Conservation (phyloP, 2,797 vertebrate species). For the Sylvilagus floridanus region DNA sequence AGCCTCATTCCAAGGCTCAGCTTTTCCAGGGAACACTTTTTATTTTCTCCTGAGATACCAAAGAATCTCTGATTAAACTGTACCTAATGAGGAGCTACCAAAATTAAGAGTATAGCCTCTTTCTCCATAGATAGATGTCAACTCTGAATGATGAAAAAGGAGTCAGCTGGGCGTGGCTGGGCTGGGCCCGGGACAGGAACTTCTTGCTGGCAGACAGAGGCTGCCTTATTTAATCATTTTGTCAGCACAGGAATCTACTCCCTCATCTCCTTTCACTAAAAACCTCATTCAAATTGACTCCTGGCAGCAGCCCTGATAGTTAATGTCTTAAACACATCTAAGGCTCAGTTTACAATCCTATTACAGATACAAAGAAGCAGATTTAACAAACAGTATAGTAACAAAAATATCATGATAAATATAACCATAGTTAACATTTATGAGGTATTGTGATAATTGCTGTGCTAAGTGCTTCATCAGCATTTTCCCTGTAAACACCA, state of each 20-base stretch:
- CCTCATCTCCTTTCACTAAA: conserved; percentile 14
- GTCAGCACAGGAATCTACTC: neutral
- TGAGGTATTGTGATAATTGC: neutral
- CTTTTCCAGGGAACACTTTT: neutral
- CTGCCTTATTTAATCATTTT: neutral
- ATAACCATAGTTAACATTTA: neutral
- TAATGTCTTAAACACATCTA: neutral
- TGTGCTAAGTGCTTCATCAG: neutral
- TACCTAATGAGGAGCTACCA: neutral
- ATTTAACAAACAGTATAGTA: neutral
- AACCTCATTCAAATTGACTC: neutral
- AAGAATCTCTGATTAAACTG: neutral
- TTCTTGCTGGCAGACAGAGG: neutral
- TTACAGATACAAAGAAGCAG: neutral
- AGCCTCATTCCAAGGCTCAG: neutral
- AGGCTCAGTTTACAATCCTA: neutral
- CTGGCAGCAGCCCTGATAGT: neutral
- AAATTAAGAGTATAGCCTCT: neutral
- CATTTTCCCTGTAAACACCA: neutral
- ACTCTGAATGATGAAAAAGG: neutral
- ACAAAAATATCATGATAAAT: neutral
- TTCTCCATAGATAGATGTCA: neutral
- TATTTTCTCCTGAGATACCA: neutral
- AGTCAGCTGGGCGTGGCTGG: neutral
- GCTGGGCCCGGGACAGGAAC: no score